phyloP scores from a whole-genome alignment of 2,888 invertebrate species.

The Ochropacha duplaris region DNA sequence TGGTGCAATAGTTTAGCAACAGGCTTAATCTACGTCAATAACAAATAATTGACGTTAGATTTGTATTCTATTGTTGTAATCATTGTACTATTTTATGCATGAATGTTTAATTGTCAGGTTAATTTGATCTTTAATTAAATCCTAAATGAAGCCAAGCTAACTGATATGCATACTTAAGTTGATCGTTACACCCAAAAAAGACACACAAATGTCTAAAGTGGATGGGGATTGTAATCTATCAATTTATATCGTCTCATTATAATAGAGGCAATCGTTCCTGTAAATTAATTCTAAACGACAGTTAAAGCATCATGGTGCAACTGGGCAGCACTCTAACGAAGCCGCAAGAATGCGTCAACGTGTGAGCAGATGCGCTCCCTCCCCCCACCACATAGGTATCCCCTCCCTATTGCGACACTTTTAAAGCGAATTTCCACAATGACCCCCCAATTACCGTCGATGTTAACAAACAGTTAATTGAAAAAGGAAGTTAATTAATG shows the following conservation, averaged over 20 bases:
- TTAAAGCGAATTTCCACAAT: conserved; percentile 48
- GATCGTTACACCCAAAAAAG: no score
- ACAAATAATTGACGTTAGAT: background rate
- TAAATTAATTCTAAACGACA: conserved; percentile 18
- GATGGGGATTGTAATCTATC: no score
- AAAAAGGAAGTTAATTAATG: conserved; percentile 17
- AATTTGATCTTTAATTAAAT: no score
- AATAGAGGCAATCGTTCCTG: no score
- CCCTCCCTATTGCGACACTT: conserved; percentile 34
- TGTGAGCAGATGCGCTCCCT: conserved; percentile 64
- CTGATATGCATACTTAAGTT: no score
- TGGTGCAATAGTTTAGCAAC: background rate
- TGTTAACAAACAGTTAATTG: conserved; percentile 2
- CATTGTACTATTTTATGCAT: background rate
- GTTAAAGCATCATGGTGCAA: conserved; percentile 24
- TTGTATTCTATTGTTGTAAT: background rate
- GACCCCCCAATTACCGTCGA: conserved; percentile 33
- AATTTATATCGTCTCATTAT: no score
- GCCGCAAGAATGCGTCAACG: conserved; percentile 77
- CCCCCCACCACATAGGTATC: conserved; percentile 29
- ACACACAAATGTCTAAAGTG: no score
- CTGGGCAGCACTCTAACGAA: conserved; percentile 54
- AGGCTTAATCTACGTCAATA: background rate
- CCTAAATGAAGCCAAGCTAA: no score
- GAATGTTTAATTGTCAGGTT: background rate